These are phyloP conservation scores for Tuta absoluta DNA, from an alignment of 2,888 invertebrate genomes.

Conservation along the genomic window DNA sequence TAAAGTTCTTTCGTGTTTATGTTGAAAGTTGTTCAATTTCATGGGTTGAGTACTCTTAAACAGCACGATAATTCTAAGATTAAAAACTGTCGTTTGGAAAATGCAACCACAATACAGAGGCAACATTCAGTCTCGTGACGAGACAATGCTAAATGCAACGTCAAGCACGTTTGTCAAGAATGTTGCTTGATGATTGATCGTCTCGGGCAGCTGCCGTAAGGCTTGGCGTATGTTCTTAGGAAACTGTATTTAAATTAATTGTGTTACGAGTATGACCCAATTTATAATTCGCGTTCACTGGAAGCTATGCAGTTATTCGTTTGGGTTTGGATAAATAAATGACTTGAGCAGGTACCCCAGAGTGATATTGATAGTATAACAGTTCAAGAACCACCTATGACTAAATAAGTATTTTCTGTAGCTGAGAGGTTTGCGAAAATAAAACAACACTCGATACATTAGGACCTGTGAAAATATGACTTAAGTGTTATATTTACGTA, in stretches of 20 bases:
- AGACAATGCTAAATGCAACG: background rate
- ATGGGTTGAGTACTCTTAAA: too few species aligned
- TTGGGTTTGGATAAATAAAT: background rate
- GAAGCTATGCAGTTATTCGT: background rate
- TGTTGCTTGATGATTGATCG: background rate
- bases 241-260: conserved; percentile 10
- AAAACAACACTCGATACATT: too few species aligned
- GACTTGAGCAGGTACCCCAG: background rate
- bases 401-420: background rate
- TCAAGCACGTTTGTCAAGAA: background rate
- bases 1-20: too few species aligned
- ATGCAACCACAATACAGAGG: too few species aligned
- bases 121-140: too few species aligned
- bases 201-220: background rate
- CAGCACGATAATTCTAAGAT: too few species aligned
- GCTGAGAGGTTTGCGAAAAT: too few species aligned
- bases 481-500: too few species aligned
- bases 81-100: too few species aligned
- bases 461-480: too few species aligned
- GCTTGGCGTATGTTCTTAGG: conserved; percentile 8
- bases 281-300: background rate
- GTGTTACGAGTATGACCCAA: conserved; percentile 5
- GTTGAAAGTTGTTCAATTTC: too few species aligned
- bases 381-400: background rate
- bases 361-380: background rate